Percentiles rank a stretch among this genome's conserved stretches.
Conservation (phyloP, 2,888 invertebrate species). For the Isotomurus palustris region DNA sequence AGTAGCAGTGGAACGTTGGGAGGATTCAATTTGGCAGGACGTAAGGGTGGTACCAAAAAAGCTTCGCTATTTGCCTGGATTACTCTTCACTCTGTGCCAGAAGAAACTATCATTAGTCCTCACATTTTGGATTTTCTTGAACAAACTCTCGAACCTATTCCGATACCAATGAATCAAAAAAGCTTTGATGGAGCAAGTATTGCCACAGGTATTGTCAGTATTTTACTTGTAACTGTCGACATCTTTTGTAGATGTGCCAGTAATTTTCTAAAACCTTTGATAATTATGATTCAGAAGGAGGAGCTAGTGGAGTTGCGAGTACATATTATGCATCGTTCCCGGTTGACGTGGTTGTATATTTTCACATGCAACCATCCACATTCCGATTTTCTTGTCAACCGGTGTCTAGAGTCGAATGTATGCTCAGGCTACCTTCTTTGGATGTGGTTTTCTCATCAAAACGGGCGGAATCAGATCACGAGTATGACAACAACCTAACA, state of each 20-base stretch:
- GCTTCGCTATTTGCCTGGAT: constrained; percentile 91
- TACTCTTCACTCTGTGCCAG: constrained; percentile 93
- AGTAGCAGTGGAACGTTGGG: constrained; percentile 34
- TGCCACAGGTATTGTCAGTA: constrained; percentile 27
- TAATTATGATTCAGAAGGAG: constrained; percentile 21
- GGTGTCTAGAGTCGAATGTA: constrained; percentile 90
- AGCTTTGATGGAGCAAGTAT: constrained; percentile 34
- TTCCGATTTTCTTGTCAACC: constrained; percentile 94
- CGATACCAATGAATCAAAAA: constrained; percentile 52
- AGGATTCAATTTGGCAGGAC: constrained; percentile 12
- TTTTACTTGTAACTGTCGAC: background rate
- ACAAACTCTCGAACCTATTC: constrained; percentile 93
- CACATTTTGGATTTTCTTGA: constrained; percentile 95
- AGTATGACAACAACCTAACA: constrained; percentile 19
- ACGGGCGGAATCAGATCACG: constrained; percentile 67
- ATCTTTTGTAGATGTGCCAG: too few species aligned
- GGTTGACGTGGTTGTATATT: constrained; percentile 96
- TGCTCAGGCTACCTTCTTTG: constrained; percentile 91
- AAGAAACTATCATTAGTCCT: constrained; percentile 95
- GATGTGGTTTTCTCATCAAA: constrained; percentile 96
- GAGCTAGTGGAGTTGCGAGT: constrained; percentile 41
- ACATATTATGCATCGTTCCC: constrained; percentile 81
- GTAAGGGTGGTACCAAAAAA: constrained; percentile 62
- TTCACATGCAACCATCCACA: constrained; percentile 96
- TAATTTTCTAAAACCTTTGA: background rate